Percentiles rank a stretch among this genome's conserved stretches.
These are phyloP conservation scores for Himalopsyche phryganea DNA, from an alignment of 1,140 invertebrate species.

Conservation along the genomic window DNA sequence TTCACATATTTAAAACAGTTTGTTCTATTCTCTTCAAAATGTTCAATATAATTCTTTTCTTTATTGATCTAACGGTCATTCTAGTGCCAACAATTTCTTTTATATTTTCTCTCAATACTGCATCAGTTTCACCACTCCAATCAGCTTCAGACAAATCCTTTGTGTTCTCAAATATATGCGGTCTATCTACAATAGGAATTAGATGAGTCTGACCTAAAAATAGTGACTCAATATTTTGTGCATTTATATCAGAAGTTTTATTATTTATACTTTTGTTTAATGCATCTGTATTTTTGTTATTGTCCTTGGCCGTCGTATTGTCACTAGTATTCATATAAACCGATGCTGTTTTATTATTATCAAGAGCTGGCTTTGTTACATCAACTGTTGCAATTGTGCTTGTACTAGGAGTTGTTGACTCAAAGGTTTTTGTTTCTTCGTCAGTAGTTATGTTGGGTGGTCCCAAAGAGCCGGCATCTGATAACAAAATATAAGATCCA, in stretches of 20 bases:
- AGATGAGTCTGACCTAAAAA: slow-evolving; percentile 28
- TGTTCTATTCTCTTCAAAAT: slow-evolving; percentile 23
- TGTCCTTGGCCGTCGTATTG: no score
- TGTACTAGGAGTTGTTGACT: not conserved
- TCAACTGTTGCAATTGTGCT: not conserved
- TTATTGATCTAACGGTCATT: slow-evolving; percentile 15
- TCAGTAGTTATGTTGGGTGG: slow-evolving; percentile 10
- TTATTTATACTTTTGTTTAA: no score
- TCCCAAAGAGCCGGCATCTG: slow-evolving; percentile 18
- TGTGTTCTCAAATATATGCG: slow-evolving; percentile 19
- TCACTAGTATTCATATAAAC: no score
- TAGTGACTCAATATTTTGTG: slow-evolving; percentile 7
- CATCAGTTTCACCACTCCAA: slow-evolving; percentile 13
- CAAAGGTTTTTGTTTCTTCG: not conserved
- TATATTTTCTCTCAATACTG: slow-evolving; percentile 18
- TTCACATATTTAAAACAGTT: slow-evolving; percentile 2
- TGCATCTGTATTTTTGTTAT: no score
- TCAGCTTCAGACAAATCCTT: slow-evolving; percentile 17
- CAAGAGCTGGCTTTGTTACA: no score
- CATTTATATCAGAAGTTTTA: no score
- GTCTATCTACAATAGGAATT: slow-evolving; percentile 20
- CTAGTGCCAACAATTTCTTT: slow-evolving; percentile 18
- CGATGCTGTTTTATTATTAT: no score
- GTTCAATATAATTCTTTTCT: slow-evolving; percentile 23
- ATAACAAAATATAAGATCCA: slow-evolving; percentile 29